Base-by-base conservation (phyloP, 2,888 invertebrate genomes). In the Chromoteleia sp. region DNA sequence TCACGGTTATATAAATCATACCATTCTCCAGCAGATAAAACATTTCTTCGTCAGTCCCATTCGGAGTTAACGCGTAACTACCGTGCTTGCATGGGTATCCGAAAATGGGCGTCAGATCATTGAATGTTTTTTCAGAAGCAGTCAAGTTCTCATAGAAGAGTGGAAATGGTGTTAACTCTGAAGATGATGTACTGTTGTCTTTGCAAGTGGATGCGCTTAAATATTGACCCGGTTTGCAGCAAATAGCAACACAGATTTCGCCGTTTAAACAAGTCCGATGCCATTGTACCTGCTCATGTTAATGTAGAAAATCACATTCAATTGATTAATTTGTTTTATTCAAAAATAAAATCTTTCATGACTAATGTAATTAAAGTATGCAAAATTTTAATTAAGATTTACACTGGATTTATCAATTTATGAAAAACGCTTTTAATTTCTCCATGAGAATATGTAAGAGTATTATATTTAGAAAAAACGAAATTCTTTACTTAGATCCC, bases 21-120 rank as follows among this genome's bases (percentile, higher is more conserved):
- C 88, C 89, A 39, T 87, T 84, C 15, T 87, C 85, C 14, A 87
- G 61, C 1, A 89, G 63, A 71, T 86, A 86, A 48, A 83, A 88
- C 0, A 77, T 43, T n/a, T 88, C 88, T 1, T 70, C 52, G 3
- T 48, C 39, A 3, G 83, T 82, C 8, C 52, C 33, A 0, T 68
- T 48, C 0, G 84, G 67, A 7, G 74, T 71, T 6, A 89, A 17
- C 0, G 83, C 82, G 58, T 83, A 87, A 43, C 83, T 83, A 3
- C 76, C 84, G 8, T 30, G 3, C 8, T 12, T 7, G 54, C 90
- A 90, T 0, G 88, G 87, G 12, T 84, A 81, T 1, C 85, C 84
- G 52, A 85, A 84, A 1, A 79, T 58, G 7, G 33, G 71, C 0
- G 4, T 29, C 5, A 87, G 85, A 3, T 83, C 75, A 0, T 76